Percentiles rank a stretch among this genome's conserved stretches.
Conservation (phyloP, 2,888 invertebrate species). For the Amblyjoppa fuscipennis region DNA sequence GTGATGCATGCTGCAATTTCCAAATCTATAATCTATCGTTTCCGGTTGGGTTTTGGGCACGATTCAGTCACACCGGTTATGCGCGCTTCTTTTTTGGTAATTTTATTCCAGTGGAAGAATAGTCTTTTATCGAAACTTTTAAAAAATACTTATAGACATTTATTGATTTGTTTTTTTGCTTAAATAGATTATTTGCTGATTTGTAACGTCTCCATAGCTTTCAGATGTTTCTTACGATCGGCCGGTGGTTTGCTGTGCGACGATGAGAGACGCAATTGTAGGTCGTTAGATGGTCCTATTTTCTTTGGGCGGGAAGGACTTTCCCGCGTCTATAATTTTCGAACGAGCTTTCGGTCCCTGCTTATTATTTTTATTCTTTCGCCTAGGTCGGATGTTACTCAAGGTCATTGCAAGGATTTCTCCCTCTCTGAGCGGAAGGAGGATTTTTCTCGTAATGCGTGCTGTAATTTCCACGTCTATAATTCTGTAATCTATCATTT, state of each 20-base stretch:
- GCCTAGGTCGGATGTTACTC: too few relatives aligned
- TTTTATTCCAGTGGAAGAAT: not conserved
- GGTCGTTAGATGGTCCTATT: too few relatives aligned
- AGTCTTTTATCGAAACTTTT: too few relatives aligned
- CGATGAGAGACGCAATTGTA: not conserved
- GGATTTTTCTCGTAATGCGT: not conserved
- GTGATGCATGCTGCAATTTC: not conserved
- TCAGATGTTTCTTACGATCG: too few relatives aligned
- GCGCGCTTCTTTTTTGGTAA: not conserved
- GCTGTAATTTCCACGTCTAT: not conserved
- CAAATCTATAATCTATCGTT: constrained; percentile 6
- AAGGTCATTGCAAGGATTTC: too few relatives aligned
- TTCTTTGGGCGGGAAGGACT: not conserved
- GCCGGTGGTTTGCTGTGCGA: too few relatives aligned
- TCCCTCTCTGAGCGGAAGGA: too few relatives aligned
- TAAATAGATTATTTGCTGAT: too few relatives aligned
- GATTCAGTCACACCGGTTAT: not conserved
- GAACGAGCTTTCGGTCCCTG: not conserved
- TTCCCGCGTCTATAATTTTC: constrained; percentile 27
- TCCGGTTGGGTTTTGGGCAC: constrained; percentile 8
- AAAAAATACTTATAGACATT: too few relatives aligned
- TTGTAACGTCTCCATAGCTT: too few relatives aligned
- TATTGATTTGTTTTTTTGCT: too few relatives aligned
- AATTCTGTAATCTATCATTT: constrained; percentile 23
- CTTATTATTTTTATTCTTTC: too few relatives aligned